Base-by-base conservation (phyloP, 2,888 invertebrate genomes). In the Apamea epomidion region DNA sequence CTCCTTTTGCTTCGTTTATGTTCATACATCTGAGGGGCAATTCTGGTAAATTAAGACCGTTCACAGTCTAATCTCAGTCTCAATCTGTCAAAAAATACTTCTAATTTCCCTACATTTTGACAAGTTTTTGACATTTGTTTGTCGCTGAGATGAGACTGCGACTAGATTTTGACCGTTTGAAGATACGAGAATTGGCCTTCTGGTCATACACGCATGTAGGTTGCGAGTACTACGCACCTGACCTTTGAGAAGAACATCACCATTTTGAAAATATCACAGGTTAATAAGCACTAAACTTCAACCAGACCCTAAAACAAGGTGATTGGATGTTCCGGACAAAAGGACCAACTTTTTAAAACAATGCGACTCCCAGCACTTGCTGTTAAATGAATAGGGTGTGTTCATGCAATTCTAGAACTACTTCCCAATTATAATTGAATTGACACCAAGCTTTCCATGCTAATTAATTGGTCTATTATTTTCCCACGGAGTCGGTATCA, bases 401-500 rank as follows among this genome's bases (percentile, higher is more conserved):
- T 54, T 29, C 51, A 7, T 62, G 18, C 29, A 48, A 58, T 32
- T 37, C 10, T 12, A 48, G 25, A 68, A 64, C 3, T 5, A 32
- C 18, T 83, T 51, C 37, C 54, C 6, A 67, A 62, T 64, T 65
- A n/a, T 45, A 48, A 78, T 74, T 45, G 14, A 64, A 67, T 67
- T 29, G 21, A 65, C 21, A 58, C 25, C 32, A 32, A 75, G 64
- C 48, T 65, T 62, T 72, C 58, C 21, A 74, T 62, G 37, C 37
- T 75, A 83, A 78, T 84, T 69, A 78, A 75, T 78, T 73, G 32
- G 45, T 10, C 32, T 75, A 79, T 70, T 73, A 85, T 83, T 64
- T 86, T 85, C 84, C 79, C 84, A 85, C 84, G 87, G 37, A 45
- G 64, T 54, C 25, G 3, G 72, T 75, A 62, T 32, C 1, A n/a